Percentiles rank a stretch among this genome's conserved stretches.
Conservation (phyloP, 2,888 invertebrate genomes). For the Malachius bipustulatus region DNA sequence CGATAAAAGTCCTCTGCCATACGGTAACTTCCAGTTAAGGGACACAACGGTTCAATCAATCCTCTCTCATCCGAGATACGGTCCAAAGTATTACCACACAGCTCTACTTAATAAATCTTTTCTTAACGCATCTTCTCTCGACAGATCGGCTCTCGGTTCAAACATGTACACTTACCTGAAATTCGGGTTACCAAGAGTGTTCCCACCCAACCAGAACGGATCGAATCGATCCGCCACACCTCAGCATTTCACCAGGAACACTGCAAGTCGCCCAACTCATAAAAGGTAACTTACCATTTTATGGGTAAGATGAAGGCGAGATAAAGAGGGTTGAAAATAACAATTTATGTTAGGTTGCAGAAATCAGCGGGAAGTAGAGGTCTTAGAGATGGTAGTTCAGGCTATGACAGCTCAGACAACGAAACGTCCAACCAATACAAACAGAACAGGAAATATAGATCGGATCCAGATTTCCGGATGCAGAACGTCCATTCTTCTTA, state of each 20-base stretch:
- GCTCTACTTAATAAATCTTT: too few species aligned
- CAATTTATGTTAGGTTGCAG: too few species aligned
- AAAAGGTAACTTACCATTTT: conserved; percentile 18
- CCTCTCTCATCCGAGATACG: conserved; percentile 77
- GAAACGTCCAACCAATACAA: conserved; percentile 56
- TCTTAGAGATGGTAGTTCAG: conserved; percentile 76
- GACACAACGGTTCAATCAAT: conserved; percentile 91
- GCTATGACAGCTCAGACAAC: conserved; percentile 84
- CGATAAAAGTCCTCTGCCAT: conserved; percentile 84
- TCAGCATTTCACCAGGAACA: conserved; percentile 33
- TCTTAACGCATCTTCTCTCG: too few species aligned
- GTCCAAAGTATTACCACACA: conserved; percentile 79
- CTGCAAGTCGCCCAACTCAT: conserved; percentile 37
- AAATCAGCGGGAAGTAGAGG: conserved; percentile 48
- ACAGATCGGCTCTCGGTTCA: conserved; percentile 70
- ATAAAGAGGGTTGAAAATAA: too few species aligned
- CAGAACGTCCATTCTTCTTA: conserved; percentile 48
- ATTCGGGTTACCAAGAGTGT: conserved; percentile 84
- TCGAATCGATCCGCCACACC: conserved; percentile 58
- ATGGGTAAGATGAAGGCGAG: conserved; percentile 15
- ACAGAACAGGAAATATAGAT: conserved; percentile 63
- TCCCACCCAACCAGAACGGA: conserved; percentile 70
- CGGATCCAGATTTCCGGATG: conserved; percentile 76
- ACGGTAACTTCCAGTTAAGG: conserved; percentile 86
- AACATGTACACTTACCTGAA: conserved; percentile 92